Evolutionary conservation across 1,140 invertebrate species (phyloP).

Genomic region (Orius insidiosus): DNA sequence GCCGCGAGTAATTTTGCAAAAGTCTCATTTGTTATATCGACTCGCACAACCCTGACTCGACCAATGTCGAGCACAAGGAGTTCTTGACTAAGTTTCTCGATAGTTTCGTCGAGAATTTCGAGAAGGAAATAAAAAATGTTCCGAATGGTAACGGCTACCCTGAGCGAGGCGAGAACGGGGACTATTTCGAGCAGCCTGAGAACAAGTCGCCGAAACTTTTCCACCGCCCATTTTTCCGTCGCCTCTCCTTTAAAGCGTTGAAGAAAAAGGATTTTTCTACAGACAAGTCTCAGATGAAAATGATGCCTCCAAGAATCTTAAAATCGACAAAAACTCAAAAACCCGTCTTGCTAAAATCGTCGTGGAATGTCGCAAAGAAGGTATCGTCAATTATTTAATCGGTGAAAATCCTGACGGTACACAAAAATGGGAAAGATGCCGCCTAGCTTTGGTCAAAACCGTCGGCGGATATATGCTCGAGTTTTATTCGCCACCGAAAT

Average conservation of each 20-base stretch:
- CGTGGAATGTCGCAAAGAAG: conserved; percentile 82
- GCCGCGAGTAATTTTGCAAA: conserved; percentile 74
- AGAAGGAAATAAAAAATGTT: conserved; percentile 39
- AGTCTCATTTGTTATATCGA: conserved; percentile 64
- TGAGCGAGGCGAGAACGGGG: conserved; percentile 34
- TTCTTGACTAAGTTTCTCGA: conserved; percentile 69
- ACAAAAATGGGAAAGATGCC: conserved; percentile 88
- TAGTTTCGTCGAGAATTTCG: conserved; percentile 64
- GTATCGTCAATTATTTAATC: conserved; percentile 76
- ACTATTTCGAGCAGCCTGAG: conserved; percentile 53
- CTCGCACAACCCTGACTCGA: conserved; percentile 44
- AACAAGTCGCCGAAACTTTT: conserved; percentile 67
- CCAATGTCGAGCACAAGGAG: conserved; percentile 49
- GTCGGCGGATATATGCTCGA: conserved; percentile 87
- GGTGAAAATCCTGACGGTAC: conserved; percentile 79
- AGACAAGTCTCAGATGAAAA: conserved; percentile 83
- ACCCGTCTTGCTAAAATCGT: conserved; percentile 77
- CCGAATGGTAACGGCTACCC: conserved; percentile 19
- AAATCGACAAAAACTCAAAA: conserved; percentile 58
- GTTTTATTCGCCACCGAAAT: conserved; percentile 88
- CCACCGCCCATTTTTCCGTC: conserved; percentile 31
- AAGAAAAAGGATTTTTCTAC: conserved; percentile 66
- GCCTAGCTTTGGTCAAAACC: conserved; percentile 74
- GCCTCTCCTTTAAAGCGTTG: conserved; percentile 77
- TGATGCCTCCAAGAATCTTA: conserved; percentile 39